Base-by-base conservation (phyloP, 2,113 vertebrate genomes). In the Eptesicus fuscus region DNA sequence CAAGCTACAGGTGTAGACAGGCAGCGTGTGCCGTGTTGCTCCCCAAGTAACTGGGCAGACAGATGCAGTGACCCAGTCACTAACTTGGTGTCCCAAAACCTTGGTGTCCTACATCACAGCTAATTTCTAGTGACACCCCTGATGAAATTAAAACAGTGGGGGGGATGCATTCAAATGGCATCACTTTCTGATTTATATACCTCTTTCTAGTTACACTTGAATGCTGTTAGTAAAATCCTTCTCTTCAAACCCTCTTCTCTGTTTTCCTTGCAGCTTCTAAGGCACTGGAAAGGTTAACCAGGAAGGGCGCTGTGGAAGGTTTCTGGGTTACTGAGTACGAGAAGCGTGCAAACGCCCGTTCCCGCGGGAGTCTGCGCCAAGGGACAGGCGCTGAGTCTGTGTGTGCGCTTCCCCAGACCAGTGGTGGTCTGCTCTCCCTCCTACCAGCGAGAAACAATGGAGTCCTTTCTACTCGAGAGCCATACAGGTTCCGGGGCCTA, bases 1-100 rank as follows among this genome's bases (percentile, higher is more conserved):
- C 40, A 49, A 28, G 12, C 74, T n/a, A 70, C 4, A 8, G 16
- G 47, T 12, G 9, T 7, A 70, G 59, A 56, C 7, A 6, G 40
- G 18, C 4, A 51, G 49, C 9, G 25, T 7, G 9, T 10, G 12
- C 1, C 9, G 1, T 18, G 10, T 0, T 11, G 17, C 53, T n/a
- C n/a, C 28, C 49, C 59, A 53, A 23, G 20, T 73, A 25, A 28
- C 35, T 73, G 83, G 1, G 59, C n/a, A 44, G 78, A 56, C 9
- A 79, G 70, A 37, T 4, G 16, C 5, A 77, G 61, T 6, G 70
- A 56, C 35, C 30, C 47, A 18, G 25, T 6, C 59, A 82, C 30
- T 67, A 40, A 82, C 67, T 56, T 44, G 9, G 56, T 49, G 47
- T 86, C 74, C 37, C 4, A 11, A 47, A 40, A 53, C 37, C 76